Percentiles rank a stretch among this genome's conserved stretches.
Evolutionary conservation across 2,797 vertebrate species (phyloP).

Genomic region (Pteronotus mesoamericanus): DNA sequence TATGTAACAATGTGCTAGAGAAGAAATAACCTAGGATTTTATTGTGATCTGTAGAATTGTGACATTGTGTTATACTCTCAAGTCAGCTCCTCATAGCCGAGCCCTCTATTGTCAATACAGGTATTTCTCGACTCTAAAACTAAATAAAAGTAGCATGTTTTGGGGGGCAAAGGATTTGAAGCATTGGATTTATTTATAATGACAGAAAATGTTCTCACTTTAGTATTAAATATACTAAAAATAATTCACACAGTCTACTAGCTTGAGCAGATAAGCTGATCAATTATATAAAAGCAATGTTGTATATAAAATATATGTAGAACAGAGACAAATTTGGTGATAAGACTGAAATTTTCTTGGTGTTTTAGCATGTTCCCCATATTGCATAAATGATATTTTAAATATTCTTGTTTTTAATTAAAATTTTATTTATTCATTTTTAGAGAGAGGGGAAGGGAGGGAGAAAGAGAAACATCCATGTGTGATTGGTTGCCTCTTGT

Average conservation of each 20-base stretch:
- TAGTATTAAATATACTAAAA: constrained; percentile 31
- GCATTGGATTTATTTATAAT: not conserved
- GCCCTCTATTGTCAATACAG: not conserved
- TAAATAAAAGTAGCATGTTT: not conserved
- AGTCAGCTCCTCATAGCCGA: constrained; percentile 23
- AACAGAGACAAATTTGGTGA: not conserved
- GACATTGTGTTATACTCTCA: not conserved
- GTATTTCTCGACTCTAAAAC: not conserved
- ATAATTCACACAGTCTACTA: not conserved
- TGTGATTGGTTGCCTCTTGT: no score
- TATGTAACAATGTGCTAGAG: not conserved
- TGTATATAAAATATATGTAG: not conserved
- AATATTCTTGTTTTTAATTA: not conserved
- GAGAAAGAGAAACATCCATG: no score
- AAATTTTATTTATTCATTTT: no score
- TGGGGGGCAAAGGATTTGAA: constrained; percentile 14
- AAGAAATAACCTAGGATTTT: not conserved
- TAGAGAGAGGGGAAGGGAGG: no score
- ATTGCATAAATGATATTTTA: constrained; percentile 16
- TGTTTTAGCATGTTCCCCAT: not conserved
- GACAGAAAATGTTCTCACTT: not conserved
- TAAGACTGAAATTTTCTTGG: not conserved
- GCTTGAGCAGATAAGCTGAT: not conserved
- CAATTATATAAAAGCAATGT: not conserved
- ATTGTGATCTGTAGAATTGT: not conserved